Percentiles rank a stretch among this genome's conserved stretches.
Conservation (phyloP, 2,888 invertebrate species). For the Conchocele bisecta region DNA sequence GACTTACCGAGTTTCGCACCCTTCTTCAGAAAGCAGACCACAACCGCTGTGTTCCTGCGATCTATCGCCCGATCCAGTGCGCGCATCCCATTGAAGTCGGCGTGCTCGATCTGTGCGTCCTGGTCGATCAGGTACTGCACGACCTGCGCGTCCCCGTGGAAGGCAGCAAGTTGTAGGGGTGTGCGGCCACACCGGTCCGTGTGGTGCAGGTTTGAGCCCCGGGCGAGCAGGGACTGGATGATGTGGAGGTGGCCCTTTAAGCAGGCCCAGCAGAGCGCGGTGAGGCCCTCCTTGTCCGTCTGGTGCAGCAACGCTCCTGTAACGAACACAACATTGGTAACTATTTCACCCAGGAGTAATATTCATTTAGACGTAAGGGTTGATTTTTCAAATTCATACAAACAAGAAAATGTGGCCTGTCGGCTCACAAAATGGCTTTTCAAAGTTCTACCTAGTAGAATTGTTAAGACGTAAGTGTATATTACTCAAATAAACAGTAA, state of each 20-base stretch:
- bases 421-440: too few species aligned
- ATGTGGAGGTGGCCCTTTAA: constrained; percentile 91
- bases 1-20: constrained; percentile 93
- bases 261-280: constrained; percentile 96
- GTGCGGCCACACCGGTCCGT: constrained; percentile 94
- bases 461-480: too few species aligned
- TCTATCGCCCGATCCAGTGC: constrained; percentile 96
- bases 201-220: constrained; percentile 91
- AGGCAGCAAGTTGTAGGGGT: constrained; percentile 94
- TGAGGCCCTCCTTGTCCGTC: constrained; percentile 93
- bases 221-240: constrained; percentile 90
- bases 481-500: too few species aligned
- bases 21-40: constrained; percentile 95
- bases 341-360: too few species aligned
- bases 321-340: constrained; percentile 47
- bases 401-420: too few species aligned
- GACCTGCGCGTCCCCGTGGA: constrained; percentile 84
- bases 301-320: constrained; percentile 89
- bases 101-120: constrained; percentile 95
- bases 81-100: constrained; percentile 95
- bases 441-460: too few species aligned
- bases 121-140: constrained; percentile 92
- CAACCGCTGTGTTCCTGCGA: constrained; percentile 93
- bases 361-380: too few species aligned
- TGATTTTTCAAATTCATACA: too few species aligned